Base-by-base conservation (phyloP, 2,113 vertebrate genomes). In the Ptilonorhynchus violaceus region DNA sequence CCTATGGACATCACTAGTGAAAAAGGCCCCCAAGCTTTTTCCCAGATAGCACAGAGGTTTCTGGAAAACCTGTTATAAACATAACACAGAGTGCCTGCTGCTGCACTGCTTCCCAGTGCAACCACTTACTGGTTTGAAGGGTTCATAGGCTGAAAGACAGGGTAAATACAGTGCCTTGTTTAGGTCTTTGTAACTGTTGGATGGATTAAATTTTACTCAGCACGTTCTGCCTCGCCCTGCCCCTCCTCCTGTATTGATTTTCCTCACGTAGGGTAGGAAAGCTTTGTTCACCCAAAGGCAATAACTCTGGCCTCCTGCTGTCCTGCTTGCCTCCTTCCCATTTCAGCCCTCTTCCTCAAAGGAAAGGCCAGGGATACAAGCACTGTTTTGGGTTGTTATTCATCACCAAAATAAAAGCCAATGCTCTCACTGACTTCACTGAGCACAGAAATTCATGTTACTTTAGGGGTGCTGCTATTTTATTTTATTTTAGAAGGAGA, bases 221-320 rank as follows among this genome's bases (percentile, higher is more conserved):
- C 11, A n/a, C 0, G 0, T 22, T 80, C 59, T 84, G 59, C 50
- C n/a, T 80, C 0, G 0, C 67, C 58, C 64, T 92, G 55, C 18
- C 37, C 10, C 35, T 94, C 49, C 68, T 92, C 9, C 49, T 1
- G 0, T 17, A 14, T 47, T n/a, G 56, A 49, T 49, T 91, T 77
- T 59, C 77, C 84, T 72, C 52, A 5, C 8, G 24, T 73, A 62
- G 59, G 58, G 58, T 66, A n/a, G 67, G 52, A 70, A 85, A 90
- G 55, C n/a, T 77, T 91, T 91, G 64, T 72, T 93, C 67, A 66
- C 44, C 66, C 44, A 62, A 9, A 44, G 60, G 53, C 2, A 2
- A 17, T 19, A 85, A 18, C 23, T 18, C 42, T 5, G 25, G 28
- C 10, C n/a, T 68, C 35, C 68, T 0, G 1, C 72, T 56, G 30